Evolutionary conservation across 2,888 invertebrate species (phyloP).

Genomic region (Odontocolon sp.): DNA sequence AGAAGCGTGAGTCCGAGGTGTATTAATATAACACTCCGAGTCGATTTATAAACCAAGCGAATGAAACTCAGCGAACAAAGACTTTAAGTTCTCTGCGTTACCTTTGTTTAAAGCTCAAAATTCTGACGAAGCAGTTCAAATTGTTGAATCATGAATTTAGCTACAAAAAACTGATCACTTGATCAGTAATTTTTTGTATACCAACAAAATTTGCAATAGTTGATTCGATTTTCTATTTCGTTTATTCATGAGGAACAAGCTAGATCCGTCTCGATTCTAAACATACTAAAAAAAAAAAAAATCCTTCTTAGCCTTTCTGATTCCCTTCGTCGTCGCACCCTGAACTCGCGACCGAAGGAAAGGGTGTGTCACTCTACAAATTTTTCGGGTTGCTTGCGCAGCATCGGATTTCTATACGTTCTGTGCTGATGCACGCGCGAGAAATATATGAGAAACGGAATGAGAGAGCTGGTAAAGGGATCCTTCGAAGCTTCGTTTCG

Average conservation of each 20-base stretch:
- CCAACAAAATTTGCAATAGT: neutral
- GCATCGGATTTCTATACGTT: conserved; percentile 4
- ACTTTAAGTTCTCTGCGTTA: too few relatives aligned
- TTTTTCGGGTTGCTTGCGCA: conserved; percentile 38
- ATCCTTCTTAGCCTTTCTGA: neutral
- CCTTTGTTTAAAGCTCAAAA: too few relatives aligned
- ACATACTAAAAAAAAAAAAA: neutral
- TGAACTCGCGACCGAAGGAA: conserved; percentile 28
- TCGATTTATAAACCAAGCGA: conserved; percentile 45
- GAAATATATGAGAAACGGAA: neutral
- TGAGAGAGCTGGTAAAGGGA: conserved; percentile 27
- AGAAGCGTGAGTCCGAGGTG: conserved; percentile 59
- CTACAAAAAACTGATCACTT: too few relatives aligned
- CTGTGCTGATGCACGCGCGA: conserved; percentile 10
- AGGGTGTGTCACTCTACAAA: conserved; percentile 47
- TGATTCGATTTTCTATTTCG: conserved; percentile 13
- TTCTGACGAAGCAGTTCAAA: too few relatives aligned
- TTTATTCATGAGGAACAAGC: neutral
- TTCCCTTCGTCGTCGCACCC: conserved; percentile 24
- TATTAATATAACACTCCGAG: conserved; percentile 57
- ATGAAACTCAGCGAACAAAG: neutral
- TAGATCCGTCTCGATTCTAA: conserved; percentile 17
- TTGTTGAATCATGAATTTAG: too few relatives aligned
- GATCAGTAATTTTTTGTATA: neutral
- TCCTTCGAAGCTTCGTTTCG: conserved; percentile 33